phyloP scores from a whole-genome alignment of 2,797 vertebrate species.

The Bovichtus diacanthus region DNA sequence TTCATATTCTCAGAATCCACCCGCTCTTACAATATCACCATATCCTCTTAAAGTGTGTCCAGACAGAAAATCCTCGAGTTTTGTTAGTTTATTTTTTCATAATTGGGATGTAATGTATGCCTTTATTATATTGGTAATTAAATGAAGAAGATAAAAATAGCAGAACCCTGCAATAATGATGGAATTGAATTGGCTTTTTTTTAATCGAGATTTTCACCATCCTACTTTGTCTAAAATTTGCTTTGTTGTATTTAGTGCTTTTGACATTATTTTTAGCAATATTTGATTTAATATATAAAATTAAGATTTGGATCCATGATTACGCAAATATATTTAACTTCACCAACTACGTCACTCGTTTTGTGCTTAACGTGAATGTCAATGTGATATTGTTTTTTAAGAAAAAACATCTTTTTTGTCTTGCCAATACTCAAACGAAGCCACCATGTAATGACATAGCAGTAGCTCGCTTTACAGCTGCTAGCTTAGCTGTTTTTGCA shows the following conservation, averaged over 20 bases:
- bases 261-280: neutral
- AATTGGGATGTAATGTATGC: neutral
- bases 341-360: neutral
- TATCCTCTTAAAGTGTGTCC: neutral
- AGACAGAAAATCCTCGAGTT: neutral
- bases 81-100: neutral
- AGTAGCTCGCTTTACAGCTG: neutral
- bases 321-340: neutral
- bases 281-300: neutral
- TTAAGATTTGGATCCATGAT: neutral
- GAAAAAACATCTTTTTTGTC: neutral
- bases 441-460: neutral
- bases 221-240: no score
- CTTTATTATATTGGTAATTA: neutral
- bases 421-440: neutral
- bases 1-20: neutral
- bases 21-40: neutral
- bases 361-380: neutral
- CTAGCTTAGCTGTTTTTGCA: neutral
- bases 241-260: neutral
- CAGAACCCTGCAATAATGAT: neutral
- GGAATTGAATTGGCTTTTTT: neutral
- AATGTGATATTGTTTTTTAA: neutral
- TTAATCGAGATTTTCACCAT: neutral
- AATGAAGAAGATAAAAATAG: neutral